phyloP scores from a whole-genome alignment of 2,113 vertebrate genomes.

The Rhea pennata region DNA sequence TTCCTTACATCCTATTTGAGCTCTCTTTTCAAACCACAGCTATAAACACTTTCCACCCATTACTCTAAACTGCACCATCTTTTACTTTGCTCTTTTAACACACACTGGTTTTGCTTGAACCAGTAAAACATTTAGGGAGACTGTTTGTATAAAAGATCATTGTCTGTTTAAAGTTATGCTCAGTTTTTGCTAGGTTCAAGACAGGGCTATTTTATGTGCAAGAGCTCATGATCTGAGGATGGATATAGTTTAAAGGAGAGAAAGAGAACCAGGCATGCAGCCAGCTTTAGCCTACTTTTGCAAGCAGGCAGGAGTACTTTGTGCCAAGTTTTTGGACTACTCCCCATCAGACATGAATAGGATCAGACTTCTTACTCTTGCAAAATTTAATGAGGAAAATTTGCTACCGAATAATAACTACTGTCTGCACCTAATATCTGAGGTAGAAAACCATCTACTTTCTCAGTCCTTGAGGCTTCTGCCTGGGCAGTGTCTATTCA shows the following conservation, averaged over 20 bases:
- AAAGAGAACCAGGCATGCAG: not conserved
- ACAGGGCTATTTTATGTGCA: not conserved
- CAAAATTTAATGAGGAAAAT: not conserved
- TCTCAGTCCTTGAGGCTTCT: not conserved
- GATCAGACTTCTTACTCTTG: not conserved
- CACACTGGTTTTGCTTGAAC: not conserved
- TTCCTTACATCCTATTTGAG: not conserved
- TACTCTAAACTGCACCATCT: not conserved
- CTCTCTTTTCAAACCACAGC: not conserved
- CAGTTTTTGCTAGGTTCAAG: not conserved
- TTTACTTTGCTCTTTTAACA: not conserved
- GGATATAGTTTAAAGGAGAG: not conserved
- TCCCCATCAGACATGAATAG: constrained; percentile 10
- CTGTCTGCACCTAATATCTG: not conserved
- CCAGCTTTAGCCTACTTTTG: constrained; percentile 15
- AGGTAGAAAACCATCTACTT: not conserved
- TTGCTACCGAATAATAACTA: not conserved
- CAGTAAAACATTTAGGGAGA: not conserved
- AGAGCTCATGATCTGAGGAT: not conserved
- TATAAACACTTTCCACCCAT: not conserved
- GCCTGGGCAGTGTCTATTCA: not conserved
- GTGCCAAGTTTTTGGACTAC: constrained; percentile 7
- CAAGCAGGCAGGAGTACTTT: not conserved
- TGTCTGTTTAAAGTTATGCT: not conserved
- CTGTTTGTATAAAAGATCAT: not conserved